Percentiles rank a stretch among this genome's conserved stretches.
phyloP scores from a whole-genome alignment of 2,888 invertebrate genomes.

The Tanytarsus gracilentus region DNA sequence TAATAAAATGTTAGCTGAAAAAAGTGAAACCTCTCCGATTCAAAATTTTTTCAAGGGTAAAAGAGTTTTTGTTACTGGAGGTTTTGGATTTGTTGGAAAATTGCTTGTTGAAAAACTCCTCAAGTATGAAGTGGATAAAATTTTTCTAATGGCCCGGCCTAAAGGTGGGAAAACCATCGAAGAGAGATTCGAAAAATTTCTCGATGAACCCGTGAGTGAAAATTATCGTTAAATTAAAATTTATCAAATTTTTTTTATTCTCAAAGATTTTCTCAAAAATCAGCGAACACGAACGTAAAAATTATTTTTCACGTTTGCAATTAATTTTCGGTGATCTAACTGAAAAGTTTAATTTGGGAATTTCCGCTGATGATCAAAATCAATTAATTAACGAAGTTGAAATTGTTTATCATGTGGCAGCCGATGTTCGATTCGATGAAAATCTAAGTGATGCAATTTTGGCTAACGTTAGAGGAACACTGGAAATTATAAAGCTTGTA shows the following conservation, averaged over 20 bases:
- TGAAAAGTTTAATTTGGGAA: constrained; percentile 31
- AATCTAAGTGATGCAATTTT: constrained; percentile 32
- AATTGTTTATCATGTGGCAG: constrained; percentile 34
- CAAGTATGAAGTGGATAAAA: constrained; percentile 23
- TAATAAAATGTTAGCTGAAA: neutral
- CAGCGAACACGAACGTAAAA: constrained; percentile 30
- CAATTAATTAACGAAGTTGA: constrained; percentile 33
- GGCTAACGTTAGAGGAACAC: constrained; percentile 34
- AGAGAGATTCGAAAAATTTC: constrained; percentile 20
- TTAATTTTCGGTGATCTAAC: constrained; percentile 34
- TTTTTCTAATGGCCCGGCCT: constrained; percentile 22
- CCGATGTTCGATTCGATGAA: constrained; percentile 34
- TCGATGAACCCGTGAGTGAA: constrained; percentile 12
- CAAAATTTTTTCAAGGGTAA: neutral
- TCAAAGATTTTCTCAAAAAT: constrained; percentile 14
- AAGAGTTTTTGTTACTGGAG: neutral
- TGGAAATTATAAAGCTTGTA: constrained; percentile 33
- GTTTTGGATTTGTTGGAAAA: constrained; percentile 26
- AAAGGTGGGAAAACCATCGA: constrained; percentile 28
- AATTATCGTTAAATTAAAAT: neutral
- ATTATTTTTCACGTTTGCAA: constrained; percentile 30
- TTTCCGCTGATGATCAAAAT: constrained; percentile 31
- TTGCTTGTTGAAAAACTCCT: constrained; percentile 22
- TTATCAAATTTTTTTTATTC: neutral
- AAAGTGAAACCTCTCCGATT: neutral